Percentiles rank a stretch among this genome's conserved stretches.
Evolutionary conservation across 2,797 vertebrate genomes (phyloP).

Genomic region (Rhabdomys pumilio): DNA sequence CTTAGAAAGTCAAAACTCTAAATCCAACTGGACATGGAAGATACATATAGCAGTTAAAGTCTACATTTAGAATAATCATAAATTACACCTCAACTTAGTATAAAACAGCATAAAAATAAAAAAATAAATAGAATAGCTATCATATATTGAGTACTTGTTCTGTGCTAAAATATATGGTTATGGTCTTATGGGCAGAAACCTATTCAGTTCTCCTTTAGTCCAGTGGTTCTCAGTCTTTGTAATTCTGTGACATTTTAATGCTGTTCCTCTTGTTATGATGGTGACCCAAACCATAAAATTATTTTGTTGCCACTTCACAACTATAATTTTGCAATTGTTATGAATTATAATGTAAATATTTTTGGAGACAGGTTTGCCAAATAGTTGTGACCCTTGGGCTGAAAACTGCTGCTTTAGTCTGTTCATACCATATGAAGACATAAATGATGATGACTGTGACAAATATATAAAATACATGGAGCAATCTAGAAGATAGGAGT

Average conservation of each 20-base stretch:
- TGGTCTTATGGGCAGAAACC: neutral
- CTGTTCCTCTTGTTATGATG: neutral
- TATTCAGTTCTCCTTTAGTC: neutral
- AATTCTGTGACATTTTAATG: neutral
- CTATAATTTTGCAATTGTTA: neutral
- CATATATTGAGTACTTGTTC: neutral
- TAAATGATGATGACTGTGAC: neutral
- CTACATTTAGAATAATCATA: neutral
- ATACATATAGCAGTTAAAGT: neutral
- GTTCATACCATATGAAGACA: neutral
- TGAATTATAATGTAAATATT: neutral
- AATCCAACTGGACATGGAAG: neutral
- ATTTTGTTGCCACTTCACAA: neutral
- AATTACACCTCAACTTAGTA: neutral
- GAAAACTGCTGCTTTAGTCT: neutral
- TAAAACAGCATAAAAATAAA: neutral
- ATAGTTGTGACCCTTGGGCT: neutral
- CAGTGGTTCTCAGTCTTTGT: neutral
- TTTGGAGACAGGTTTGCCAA: neutral
- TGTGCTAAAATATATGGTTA: neutral
- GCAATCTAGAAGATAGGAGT: neutral
- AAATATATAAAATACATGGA: slow-evolving; percentile 8
- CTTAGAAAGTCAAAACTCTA: neutral
- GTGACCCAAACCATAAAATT: neutral
- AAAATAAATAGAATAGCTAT: slow-evolving; percentile 11